Evolutionary conservation across 2,888 invertebrate species (phyloP).

Genomic region (Aporophyla lueneburgensis): DNA sequence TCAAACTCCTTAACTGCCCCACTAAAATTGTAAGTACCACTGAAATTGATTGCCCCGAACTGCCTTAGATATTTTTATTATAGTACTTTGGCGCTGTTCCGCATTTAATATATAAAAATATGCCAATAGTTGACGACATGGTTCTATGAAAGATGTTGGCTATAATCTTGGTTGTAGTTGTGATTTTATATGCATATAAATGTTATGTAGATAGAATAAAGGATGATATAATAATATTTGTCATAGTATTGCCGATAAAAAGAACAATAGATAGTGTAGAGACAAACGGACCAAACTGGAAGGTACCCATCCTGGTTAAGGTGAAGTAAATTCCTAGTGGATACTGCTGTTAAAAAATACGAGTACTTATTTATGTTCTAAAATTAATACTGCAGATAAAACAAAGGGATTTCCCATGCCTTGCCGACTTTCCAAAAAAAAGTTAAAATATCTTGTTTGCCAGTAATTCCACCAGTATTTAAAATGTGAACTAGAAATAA

Average conservation of each 20-base stretch:
- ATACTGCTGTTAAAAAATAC: not conserved
- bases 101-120: conserved; percentile 45
- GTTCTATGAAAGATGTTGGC: conserved; percentile 30
- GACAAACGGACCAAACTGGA: not conserved
- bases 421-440: not conserved
- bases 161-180: conserved; percentile 45
- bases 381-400: not conserved
- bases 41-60: conserved; percentile 76
- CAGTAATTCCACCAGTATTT: too few species aligned
- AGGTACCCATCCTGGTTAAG: not conserved
- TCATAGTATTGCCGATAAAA: not conserved
- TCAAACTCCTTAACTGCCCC: conserved; percentile 71
- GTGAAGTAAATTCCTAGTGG: not conserved
- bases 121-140: conserved; percentile 52
- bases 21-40: conserved; percentile 76
- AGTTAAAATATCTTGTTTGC: not conserved
- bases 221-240: not conserved
- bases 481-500: not conserved
- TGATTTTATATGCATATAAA: conserved; percentile 47
- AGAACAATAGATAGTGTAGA: not conserved
- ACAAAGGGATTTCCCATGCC: not conserved
- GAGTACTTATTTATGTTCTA: too few species aligned
- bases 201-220: conserved; percentile 18
- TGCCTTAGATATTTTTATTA: conserved; percentile 78
- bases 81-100: conserved; percentile 58